phyloP scores from a whole-genome alignment of 1,140 invertebrate species.

The Lordiphosa stackelbergi region DNA sequence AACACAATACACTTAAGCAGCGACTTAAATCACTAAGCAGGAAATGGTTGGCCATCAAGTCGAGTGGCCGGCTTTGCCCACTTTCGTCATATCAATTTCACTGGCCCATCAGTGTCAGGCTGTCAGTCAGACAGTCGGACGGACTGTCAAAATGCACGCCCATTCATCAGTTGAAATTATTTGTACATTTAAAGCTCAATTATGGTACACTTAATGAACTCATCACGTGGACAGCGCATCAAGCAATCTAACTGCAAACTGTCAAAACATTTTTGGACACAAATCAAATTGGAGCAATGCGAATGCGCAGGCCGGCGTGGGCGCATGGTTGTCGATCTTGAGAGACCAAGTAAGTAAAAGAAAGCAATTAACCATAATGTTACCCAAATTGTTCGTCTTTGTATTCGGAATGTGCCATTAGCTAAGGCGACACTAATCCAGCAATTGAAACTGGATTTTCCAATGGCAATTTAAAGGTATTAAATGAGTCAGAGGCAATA shows the following conservation, averaged over 20 bases:
- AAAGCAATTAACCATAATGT: slow-evolving; percentile 62
- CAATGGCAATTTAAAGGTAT: background rate
- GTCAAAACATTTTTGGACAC: slow-evolving; percentile 57
- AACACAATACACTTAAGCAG: slow-evolving; percentile 56
- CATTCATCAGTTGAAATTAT: slow-evolving; percentile 50
- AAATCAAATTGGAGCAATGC: slow-evolving; percentile 61
- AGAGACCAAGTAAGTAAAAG: slow-evolving; percentile 28
- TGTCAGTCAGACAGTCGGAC: slow-evolving; percentile 30
- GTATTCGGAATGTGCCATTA: slow-evolving; percentile 48
- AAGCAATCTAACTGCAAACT: slow-evolving; percentile 71
- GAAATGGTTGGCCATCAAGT: slow-evolving; percentile 43
- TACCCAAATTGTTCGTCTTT: slow-evolving; percentile 24
- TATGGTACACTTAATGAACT: slow-evolving; percentile 73
- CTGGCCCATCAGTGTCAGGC: slow-evolving; percentile 58
- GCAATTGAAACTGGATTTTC: slow-evolving; percentile 28
- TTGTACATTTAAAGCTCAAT: slow-evolving; percentile 67
- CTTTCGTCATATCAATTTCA: slow-evolving; percentile 69
- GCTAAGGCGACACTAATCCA: slow-evolving; percentile 70
- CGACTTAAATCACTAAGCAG: slow-evolving; percentile 50
- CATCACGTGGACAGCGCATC: slow-evolving; percentile 71
- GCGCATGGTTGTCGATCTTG: slow-evolving; percentile 22
- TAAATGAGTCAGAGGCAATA: background rate
- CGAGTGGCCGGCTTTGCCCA: slow-evolving; percentile 39
- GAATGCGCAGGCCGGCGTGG: slow-evolving; percentile 28
- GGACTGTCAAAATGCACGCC: slow-evolving; percentile 64